These are phyloP conservation scores for Campoplex capitator DNA, from an alignment of 2,888 invertebrate genomes.

Conservation along the genomic window DNA sequence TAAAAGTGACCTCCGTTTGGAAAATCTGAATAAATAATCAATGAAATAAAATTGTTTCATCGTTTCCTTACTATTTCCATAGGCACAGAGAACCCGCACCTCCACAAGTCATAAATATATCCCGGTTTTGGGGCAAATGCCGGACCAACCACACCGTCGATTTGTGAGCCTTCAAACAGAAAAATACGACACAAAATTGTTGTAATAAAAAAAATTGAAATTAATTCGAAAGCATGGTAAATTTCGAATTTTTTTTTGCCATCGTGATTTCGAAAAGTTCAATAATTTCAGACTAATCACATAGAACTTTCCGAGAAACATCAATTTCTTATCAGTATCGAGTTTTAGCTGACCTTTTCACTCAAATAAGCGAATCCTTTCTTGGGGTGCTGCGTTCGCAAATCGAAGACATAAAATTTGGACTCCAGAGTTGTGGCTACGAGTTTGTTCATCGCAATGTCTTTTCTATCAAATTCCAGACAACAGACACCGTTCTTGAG, in stretches of 20 bases:
- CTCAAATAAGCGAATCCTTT: conserved; percentile 91
- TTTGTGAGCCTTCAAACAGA: conserved; percentile 83
- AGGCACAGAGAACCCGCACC: conserved; percentile 95
- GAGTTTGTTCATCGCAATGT: conserved; percentile 98
- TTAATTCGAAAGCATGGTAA: not conserved
- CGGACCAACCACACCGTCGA: conserved; percentile 96
- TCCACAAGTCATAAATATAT: conserved; percentile 95
- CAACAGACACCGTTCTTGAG: conserved; percentile 96
- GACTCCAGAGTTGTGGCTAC: conserved; percentile 96
- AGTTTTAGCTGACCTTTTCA: conserved; percentile 85
- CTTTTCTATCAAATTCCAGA: conserved; percentile 96
- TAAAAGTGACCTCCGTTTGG: not conserved
- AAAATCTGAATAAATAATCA: not conserved
- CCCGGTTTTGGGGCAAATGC: conserved; percentile 97
- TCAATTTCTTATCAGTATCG: not conserved
- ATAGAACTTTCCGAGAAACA: too few species aligned
- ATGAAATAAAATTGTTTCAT: not conserved
- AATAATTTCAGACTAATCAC: too few species aligned
- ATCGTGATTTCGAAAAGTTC: not conserved
- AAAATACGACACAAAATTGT: conserved; percentile 24
- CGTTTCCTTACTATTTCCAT: conserved; percentile 95
- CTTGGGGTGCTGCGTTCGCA: conserved; percentile 93
- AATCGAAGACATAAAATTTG: conserved; percentile 95
- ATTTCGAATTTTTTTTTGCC: too few species aligned
- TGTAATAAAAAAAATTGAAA: not conserved